A percentile compares a stretch with the other conserved stretches of the same genome.
These are phyloP conservation scores for Vireo altiloquus DNA, from an alignment of 2,113 vertebrate species.

Conservation along the genomic window DNA sequence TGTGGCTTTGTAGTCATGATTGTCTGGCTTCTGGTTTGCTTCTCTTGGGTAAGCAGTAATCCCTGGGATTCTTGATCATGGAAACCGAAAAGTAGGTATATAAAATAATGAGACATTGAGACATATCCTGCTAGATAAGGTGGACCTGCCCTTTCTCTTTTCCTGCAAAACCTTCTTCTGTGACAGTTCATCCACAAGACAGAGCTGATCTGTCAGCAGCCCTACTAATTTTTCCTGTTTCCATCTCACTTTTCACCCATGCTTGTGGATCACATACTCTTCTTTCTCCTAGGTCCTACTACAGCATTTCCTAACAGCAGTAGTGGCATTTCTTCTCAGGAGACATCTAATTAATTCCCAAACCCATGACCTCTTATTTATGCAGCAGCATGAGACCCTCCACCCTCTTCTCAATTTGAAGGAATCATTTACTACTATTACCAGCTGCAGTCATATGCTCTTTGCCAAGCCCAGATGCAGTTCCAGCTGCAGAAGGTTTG, in stretches of 20 bases:
- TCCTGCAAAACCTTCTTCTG: neutral
- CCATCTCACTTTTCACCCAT: neutral
- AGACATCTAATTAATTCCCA: neutral
- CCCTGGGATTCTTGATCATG: neutral
- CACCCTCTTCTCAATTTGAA: neutral
- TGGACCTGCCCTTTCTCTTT: neutral
- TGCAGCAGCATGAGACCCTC: neutral
- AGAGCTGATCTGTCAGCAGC: neutral
- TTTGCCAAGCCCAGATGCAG: neutral
- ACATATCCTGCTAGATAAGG: neutral
- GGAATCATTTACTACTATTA: neutral
- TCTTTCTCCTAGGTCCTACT: neutral
- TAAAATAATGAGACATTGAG: neutral
- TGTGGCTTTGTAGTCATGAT: accelerated
- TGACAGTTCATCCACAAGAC: neutral
- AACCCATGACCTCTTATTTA: neutral
- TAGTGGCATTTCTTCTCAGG: neutral
- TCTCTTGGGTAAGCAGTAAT: neutral
- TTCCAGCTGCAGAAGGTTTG: neutral
- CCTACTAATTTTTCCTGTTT: neutral
- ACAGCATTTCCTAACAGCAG: neutral
- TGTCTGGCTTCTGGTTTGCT: neutral
- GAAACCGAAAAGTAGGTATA: neutral
- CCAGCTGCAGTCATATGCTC: neutral
- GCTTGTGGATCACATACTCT: neutral